A percentile compares a stretch with the other conserved stretches of the same genome.
phyloP scores from a whole-genome alignment of 2,797 vertebrate species.

The Chaunax sp. region DNA sequence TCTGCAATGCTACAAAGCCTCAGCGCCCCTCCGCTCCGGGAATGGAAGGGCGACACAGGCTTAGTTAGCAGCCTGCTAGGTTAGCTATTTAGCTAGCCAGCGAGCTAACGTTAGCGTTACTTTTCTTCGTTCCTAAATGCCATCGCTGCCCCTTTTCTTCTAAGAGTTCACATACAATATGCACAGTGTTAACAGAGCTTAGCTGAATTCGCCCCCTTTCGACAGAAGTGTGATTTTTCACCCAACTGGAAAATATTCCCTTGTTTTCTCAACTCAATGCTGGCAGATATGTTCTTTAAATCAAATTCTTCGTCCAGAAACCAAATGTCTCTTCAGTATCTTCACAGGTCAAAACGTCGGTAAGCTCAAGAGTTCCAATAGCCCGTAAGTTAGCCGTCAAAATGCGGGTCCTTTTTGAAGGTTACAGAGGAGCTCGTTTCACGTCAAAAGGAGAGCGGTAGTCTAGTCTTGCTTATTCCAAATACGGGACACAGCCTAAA shows the following conservation, averaged over 20 bases:
- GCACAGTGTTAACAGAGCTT: constrained; percentile 4
- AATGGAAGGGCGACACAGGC: constrained; percentile 80
- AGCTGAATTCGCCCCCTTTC: neutral
- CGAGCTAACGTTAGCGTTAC: constrained; percentile 68
- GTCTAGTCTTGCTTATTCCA: constrained; percentile 69
- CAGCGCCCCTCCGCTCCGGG: constrained; percentile 83
- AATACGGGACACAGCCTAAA: constrained; percentile 73
- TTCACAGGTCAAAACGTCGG: constrained; percentile 55
- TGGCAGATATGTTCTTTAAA: constrained; percentile 74
- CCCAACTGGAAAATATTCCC: constrained; percentile 50
- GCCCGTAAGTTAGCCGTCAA: constrained; percentile 44
- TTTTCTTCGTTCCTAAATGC: constrained; percentile 59
- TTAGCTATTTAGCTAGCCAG: constrained; percentile 68
- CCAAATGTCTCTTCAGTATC: constrained; percentile 57
- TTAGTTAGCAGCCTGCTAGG: constrained; percentile 78
- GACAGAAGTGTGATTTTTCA: neutral
- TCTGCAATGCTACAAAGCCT: constrained; percentile 86
- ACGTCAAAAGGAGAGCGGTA: constrained; percentile 56
- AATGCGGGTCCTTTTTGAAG: constrained; percentile 50
- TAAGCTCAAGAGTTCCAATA: constrained; percentile 33
- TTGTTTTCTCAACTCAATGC: constrained; percentile 63
- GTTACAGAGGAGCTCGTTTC: constrained; percentile 58
- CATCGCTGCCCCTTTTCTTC: constrained; percentile 45
- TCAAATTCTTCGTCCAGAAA: constrained; percentile 70
- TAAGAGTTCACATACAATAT: constrained; percentile 13